Conservation (phyloP, 37 sponge, comb jelly and placozoan species). For the Chondrilla cf. caribensis region DNA sequence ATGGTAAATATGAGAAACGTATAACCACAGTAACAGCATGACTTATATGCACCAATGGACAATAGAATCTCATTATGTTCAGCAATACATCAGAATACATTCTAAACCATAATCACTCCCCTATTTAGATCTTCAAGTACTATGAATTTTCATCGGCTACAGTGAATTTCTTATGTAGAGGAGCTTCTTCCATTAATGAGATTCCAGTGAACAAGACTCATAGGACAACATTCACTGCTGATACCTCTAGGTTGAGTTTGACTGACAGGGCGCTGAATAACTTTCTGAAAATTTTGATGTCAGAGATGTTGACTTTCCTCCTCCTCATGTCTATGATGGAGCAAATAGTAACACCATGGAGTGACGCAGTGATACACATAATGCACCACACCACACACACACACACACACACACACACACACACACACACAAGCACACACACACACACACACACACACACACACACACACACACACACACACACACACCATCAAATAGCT, state of each 20-base stretch:
- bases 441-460: neutral
- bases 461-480: neutral
- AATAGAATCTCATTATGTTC: no score
- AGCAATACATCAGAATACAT: no score
- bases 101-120: no score
- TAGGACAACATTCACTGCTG: no score
- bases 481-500: slow-evolving; percentile 44
- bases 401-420: no score
- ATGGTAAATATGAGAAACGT: neutral
- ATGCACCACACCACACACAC: neutral
- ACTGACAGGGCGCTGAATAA: slow-evolving; percentile 34
- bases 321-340: slow-evolving; percentile 40
- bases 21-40: neutral
- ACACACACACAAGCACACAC: neutral
- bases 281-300: slow-evolving; percentile 3
- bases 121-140: no score
- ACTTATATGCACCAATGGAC: no score
- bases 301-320: slow-evolving; percentile 3
- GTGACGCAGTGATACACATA: neutral
- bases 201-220: no score
- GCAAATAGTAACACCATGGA: no score
- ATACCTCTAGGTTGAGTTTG: slow-evolving; percentile 12
- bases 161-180: no score
- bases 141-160: no score
- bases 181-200: no score